phyloP scores from a whole-genome alignment of 1,140 invertebrate species.

The Geopemphigus sp. region DNA sequence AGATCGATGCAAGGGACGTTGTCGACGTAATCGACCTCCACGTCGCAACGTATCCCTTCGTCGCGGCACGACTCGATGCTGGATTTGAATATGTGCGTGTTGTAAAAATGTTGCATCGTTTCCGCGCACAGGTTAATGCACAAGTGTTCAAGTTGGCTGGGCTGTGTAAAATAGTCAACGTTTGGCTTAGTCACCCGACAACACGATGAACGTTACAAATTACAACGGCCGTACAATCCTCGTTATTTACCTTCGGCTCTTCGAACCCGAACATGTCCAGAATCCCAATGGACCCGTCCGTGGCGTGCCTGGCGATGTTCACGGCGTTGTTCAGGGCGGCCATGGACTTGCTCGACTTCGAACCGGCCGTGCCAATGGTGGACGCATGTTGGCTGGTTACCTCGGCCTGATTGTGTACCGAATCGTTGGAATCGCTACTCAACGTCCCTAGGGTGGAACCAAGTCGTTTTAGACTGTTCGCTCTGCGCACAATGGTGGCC shows the following conservation, averaged over 20 bases:
- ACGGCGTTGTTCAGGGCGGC: slow-evolving; percentile 82
- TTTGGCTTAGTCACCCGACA: too few relatives aligned
- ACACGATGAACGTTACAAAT: too few relatives aligned
- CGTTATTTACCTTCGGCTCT: slow-evolving; percentile 67
- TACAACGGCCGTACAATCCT: background rate
- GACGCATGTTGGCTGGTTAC: slow-evolving; percentile 82
- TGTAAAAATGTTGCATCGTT: slow-evolving; percentile 97
- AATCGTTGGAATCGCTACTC: slow-evolving; percentile 87
- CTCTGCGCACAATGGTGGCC: slow-evolving; percentile 87
- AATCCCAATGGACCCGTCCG: slow-evolving; percentile 91
- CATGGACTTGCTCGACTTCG: slow-evolving; percentile 77
- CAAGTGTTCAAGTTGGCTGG: slow-evolving; percentile 85
- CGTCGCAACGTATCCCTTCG: slow-evolving; percentile 86
- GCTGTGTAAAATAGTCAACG: slow-evolving; percentile 57
- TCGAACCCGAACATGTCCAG: slow-evolving; percentile 96
- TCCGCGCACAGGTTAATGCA: slow-evolving; percentile 94
- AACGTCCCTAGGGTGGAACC: slow-evolving; percentile 86
- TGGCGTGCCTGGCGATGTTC: slow-evolving; percentile 82
- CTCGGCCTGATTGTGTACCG: slow-evolving; percentile 83
- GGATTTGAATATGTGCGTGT: slow-evolving; percentile 93
- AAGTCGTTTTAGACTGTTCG: slow-evolving; percentile 85
- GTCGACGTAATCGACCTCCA: slow-evolving; percentile 91
- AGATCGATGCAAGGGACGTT: slow-evolving; percentile 95
- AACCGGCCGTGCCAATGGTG: slow-evolving; percentile 79
- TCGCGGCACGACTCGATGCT: slow-evolving; percentile 90